Conservation (phyloP, 30 jellyfish, hydroid and myxozoan species). For the Hydra vulgaris region DNA sequence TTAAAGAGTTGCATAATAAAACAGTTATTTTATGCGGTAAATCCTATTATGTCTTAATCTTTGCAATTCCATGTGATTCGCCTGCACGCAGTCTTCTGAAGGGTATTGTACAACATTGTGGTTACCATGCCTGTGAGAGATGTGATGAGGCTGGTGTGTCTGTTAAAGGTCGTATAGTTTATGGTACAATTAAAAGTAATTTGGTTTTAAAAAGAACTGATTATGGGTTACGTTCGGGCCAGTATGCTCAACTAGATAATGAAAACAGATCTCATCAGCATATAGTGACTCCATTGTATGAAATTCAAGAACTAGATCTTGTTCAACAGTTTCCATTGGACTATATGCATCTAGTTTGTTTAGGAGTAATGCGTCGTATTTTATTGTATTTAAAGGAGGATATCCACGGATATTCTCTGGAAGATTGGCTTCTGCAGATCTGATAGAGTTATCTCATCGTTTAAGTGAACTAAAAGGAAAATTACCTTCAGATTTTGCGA, state of each 20-base stretch:
- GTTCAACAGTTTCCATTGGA: not conserved
- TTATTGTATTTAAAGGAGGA: not conserved
- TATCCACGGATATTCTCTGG: not conserved
- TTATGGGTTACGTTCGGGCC: not conserved
- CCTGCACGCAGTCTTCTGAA: not conserved
- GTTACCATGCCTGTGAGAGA: not conserved
- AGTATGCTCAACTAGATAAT: not conserved
- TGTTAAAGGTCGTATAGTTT: not conserved
- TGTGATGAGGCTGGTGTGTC: not conserved
- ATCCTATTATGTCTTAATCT: not conserved
- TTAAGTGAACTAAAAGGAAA: not conserved
- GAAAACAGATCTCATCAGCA: not conserved
- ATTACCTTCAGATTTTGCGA: not conserved
- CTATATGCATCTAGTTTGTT: conserved; percentile 16
- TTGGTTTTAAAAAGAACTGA: not conserved
- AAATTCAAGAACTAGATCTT: not conserved
- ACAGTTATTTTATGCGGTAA: conserved; percentile 4
- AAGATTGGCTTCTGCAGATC: not conserved
- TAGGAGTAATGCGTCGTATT: conserved; percentile 16
- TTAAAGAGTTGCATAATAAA: not conserved
- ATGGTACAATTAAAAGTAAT: not conserved
- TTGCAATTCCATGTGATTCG: not conserved
- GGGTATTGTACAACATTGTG: not conserved
- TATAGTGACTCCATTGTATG: not conserved
- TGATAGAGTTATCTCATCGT: not conserved